Base-by-base conservation (phyloP, 2,888 invertebrate species). In the Hecatera dysodea region DNA sequence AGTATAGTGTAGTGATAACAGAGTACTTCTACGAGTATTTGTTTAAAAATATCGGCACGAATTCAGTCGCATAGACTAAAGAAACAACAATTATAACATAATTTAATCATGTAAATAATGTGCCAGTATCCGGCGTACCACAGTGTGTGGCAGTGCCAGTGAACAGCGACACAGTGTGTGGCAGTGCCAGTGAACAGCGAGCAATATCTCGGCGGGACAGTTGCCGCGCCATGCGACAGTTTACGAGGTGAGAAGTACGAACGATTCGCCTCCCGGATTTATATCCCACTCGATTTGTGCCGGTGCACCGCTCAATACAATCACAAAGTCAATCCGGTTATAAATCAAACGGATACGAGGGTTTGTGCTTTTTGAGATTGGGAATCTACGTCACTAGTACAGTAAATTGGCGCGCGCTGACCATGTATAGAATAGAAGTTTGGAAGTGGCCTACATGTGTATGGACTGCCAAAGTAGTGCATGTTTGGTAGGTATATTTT, bases 201-300 rank as follows among this genome's bases (percentile, higher is more conserved):
- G 44, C 44, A 67, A 57, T 66, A 67, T 72, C 64, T 67, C 56
- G 73, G n/a, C 53, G 53, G 52, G 50, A 39, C 73, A 66, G 67
- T 72, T 76, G 46, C 48, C 76, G 33, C 57, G 61, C 39, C 48
- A 27, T 50, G 57, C 61, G 53, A 68, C 68, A 62, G 53, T 83
- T 80, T 81, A 83, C 82, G 82, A 81, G 72, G 72, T 71, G 80
- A 27, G 81, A 72, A 67, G 61, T 74, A 67, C 61, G 48, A 76
- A 53, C 66, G 55, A 70, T 69, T 55, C 77, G 65, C 77, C 67
- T 72, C 68, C 63, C 53, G 53, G 80, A 82, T 79, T 82, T 82
- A 81, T 82, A 59, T 53, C 50, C 67, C 29, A n/a, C 56, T 75
- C 72, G 83, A 82, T 80, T 82, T 82, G 73, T 79, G 62, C 52